A percentile compares a stretch with the other conserved stretches of the same genome.
Evolutionary conservation across 2,888 invertebrate species (phyloP).

Genomic region (Eristalis arbustorum): DNA sequence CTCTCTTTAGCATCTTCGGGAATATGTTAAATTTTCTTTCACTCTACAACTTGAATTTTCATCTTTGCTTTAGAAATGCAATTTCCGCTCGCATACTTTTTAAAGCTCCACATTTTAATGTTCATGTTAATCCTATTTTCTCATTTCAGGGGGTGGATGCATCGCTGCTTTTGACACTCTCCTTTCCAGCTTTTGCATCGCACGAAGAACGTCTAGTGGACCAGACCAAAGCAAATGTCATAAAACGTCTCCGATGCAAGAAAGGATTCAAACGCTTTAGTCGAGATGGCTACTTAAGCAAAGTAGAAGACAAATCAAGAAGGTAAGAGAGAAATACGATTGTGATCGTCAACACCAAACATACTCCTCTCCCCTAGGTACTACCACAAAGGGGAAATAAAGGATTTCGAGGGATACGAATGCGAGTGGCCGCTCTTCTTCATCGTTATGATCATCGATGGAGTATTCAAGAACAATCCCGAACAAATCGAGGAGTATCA

Average conservation of each 20-base stretch:
- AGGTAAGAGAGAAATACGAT: constrained; percentile 76
- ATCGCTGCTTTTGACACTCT: constrained; percentile 94
- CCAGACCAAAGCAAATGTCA: constrained; percentile 91
- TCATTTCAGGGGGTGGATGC: constrained; percentile 92
- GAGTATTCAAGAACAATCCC: constrained; percentile 91
- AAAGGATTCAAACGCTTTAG: constrained; percentile 97
- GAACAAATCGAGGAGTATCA: constrained; percentile 97
- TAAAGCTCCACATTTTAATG: background rate
- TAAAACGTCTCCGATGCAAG: constrained; percentile 90
- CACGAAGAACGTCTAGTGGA: constrained; percentile 95
- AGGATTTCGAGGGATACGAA: constrained; percentile 97
- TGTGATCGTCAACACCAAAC: background rate
- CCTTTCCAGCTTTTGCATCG: constrained; percentile 98
- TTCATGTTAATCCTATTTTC: background rate
- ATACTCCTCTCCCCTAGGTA: constrained; percentile 82
- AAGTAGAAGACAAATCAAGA: constrained; percentile 89
- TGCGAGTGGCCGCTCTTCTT: constrained; percentile 99
- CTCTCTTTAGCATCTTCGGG: too few relatives aligned
- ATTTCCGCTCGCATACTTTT: too few relatives aligned
- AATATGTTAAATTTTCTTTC: too few relatives aligned
- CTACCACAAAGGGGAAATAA: constrained; percentile 95
- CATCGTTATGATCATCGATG: constrained; percentile 97
- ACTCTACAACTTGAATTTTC: too few relatives aligned
- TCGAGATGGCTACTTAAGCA: constrained; percentile 96
- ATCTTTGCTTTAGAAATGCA: too few relatives aligned